Base-by-base conservation (phyloP, 2,888 invertebrate species). In the Galeruca laticollis region DNA sequence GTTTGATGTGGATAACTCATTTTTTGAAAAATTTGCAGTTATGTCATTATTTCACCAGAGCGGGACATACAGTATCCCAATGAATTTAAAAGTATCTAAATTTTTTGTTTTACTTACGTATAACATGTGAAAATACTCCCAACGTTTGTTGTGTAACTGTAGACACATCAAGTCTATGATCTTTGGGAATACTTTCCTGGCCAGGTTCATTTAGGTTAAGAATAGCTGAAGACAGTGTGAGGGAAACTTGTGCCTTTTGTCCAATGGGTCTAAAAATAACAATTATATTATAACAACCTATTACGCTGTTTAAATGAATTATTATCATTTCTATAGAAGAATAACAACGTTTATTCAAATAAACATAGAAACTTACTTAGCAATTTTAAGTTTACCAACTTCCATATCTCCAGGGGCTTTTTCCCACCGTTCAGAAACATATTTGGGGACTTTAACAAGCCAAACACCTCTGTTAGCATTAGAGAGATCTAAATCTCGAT, bases 381-480 rank as follows among this genome's bases (percentile, higher is more conserved):
- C 90, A 80, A 98, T 98, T 82, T 93, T 93, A 64, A 98, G 87
- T 86, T 96, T 96, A 13, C 97, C 98, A 54, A 98, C 97, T 88
- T 97, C 97, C 81, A 95, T 91, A 82, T 94, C 94, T 52, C 94
- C 94, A n/a, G 93, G 91, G 9, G 95, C 92, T 83, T 94, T 95
- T 82, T 96, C 94, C 98, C 98, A 98, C 87, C 94, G 93, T 80
- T 94, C 95, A 5, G 97, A 95, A 78, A 98, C 93, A 85, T 98
- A 98, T 87, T 98, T 98, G 0, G 98, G 98, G 10, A 94, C 93
- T 87, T 98, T 98, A 0, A 98, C 98, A 8, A 98, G 89, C 98
- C 98, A 98, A 11, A 98, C 96, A 70, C 97, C 97, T 79, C 97
- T 89, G 18, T 93, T 93, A 18, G 95, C 93, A 84, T 96, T 95